These are phyloP conservation scores for Lepidocyrtoides sp. DNA, from an alignment of 2,888 invertebrate species.

Conservation along the genomic window DNA sequence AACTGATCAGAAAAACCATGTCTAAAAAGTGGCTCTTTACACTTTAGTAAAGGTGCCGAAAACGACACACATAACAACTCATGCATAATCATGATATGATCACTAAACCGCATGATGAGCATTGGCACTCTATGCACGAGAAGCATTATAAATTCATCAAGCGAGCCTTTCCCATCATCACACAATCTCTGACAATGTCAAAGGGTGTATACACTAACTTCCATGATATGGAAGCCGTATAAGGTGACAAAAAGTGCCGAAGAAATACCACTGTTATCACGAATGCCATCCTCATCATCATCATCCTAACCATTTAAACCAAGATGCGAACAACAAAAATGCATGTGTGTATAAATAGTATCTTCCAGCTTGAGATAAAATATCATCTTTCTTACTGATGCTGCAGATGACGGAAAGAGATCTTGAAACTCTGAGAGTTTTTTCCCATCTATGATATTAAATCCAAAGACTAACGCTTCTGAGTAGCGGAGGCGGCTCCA, in stretches of 20 bases:
- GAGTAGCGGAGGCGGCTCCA: constrained; percentile 84
- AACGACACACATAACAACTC: constrained; percentile 7
- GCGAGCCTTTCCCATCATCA: constrained; percentile 53
- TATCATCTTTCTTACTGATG: constrained; percentile 55
- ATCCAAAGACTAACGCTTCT: constrained; percentile 84
- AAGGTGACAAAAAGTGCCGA: constrained; percentile 77
- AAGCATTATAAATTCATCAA: constrained; percentile 55
- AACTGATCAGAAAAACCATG: constrained; percentile 55
- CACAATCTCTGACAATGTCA: constrained; percentile 67
- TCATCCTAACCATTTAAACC: not conserved
- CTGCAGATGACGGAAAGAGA: constrained; percentile 65
- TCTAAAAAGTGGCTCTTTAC: constrained; percentile 6
- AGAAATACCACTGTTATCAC: constrained; percentile 30
- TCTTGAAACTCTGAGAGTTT: constrained; percentile 83
- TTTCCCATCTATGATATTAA: constrained; percentile 83
- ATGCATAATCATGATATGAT: constrained; percentile 40
- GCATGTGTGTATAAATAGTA: constrained; percentile 12
- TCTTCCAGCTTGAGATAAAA: constrained; percentile 40
- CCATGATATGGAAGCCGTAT: constrained; percentile 62
- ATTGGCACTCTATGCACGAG: constrained; percentile 4
- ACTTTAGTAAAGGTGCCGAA: constrained; percentile 46
- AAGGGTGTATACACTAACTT: constrained; percentile 44
- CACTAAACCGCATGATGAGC: constrained; percentile 3
- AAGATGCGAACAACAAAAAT: not conserved
- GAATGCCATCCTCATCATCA: constrained; percentile 8